These are phyloP conservation scores for Eremobia ochroleuca DNA, from an alignment of 2,888 invertebrate species.

Conservation along the genomic window DNA sequence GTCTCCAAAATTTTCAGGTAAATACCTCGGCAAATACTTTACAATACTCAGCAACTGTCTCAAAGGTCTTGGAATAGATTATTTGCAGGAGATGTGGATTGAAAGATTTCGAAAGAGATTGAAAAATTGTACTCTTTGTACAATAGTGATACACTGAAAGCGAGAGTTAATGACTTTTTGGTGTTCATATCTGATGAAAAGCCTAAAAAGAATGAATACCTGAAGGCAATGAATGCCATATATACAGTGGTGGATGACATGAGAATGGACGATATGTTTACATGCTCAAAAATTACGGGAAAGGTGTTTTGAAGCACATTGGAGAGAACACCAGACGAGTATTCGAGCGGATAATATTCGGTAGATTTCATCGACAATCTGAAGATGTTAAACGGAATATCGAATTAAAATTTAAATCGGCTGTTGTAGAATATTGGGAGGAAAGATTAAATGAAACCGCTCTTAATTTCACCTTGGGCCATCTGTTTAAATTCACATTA, in stretches of 20 bases:
- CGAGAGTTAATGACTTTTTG: slow-evolving; percentile 71
- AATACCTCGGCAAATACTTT: slow-evolving; percentile 73
- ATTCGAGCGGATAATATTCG: slow-evolving; percentile 74
- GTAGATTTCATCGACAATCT: slow-evolving; percentile 68
- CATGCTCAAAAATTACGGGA: slow-evolving; percentile 74
- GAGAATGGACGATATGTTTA: slow-evolving; percentile 79
- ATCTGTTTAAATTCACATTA: slow-evolving; percentile 48
- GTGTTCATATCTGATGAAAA: slow-evolving; percentile 69
- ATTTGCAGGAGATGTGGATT: slow-evolving; percentile 71
- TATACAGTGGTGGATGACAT: slow-evolving; percentile 70
- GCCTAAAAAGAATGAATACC: slow-evolving; percentile 72
- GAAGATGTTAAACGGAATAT: slow-evolving; percentile 69
- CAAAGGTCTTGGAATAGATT: slow-evolving; percentile 68
- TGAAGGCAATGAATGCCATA: slow-evolving; percentile 76
- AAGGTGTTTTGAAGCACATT: slow-evolving; percentile 67
- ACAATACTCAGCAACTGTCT: slow-evolving; percentile 73
- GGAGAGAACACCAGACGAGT: slow-evolving; percentile 72
- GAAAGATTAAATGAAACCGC: slow-evolving; percentile 58
- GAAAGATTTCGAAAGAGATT: slow-evolving; percentile 71
- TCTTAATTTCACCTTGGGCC: slow-evolving; percentile 52
- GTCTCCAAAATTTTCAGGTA: slow-evolving; percentile 68
- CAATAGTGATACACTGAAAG: slow-evolving; percentile 69
- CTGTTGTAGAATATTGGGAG: slow-evolving; percentile 75
- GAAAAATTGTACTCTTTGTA: slow-evolving; percentile 68
- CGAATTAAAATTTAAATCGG: slow-evolving; percentile 74